phyloP scores from a whole-genome alignment of 2,888 invertebrate species.

The Mythimna impura region DNA sequence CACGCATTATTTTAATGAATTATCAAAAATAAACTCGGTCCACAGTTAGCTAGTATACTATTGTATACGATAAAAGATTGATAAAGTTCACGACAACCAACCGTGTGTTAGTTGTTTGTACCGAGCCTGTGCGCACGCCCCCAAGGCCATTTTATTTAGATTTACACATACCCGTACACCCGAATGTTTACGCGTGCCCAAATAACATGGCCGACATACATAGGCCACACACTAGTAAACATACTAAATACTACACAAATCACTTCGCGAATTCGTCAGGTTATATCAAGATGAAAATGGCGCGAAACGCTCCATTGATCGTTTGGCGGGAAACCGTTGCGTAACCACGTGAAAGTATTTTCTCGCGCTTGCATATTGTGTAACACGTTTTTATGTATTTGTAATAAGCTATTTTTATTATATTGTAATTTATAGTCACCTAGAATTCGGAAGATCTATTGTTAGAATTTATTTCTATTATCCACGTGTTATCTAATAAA shows the following conservation, averaged over 20 bases:
- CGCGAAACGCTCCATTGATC: conserved; percentile 88
- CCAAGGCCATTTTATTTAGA: conserved; percentile 89
- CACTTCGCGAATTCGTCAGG: conserved; percentile 75
- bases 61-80: conserved; percentile 75
- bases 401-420: conserved; percentile 46
- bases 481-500: conserved; percentile 35
- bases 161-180: conserved; percentile 84
- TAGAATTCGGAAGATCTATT: conserved; percentile 7
- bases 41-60: conserved; percentile 71
- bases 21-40: conserved; percentile 63
- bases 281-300: conserved; percentile 80
- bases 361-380: conserved; percentile 58
- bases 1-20: conserved; percentile 61
- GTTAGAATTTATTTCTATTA: conserved; percentile 5
- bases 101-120: conserved; percentile 77
- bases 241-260: conserved; percentile 61
- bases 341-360: conserved; percentile 84
- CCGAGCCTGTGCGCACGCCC: conserved; percentile 76
- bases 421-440: conserved; percentile 22
- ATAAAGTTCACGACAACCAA: conserved; percentile 80
- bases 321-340: conserved; percentile 86
- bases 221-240: conserved; percentile 66
- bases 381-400: conserved; percentile 45
- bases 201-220: conserved; percentile 72
- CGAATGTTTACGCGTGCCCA: conserved; percentile 81